These are phyloP conservation scores for Mythimna loreyi DNA, from an alignment of 2,888 invertebrate genomes.

Conservation along the genomic window DNA sequence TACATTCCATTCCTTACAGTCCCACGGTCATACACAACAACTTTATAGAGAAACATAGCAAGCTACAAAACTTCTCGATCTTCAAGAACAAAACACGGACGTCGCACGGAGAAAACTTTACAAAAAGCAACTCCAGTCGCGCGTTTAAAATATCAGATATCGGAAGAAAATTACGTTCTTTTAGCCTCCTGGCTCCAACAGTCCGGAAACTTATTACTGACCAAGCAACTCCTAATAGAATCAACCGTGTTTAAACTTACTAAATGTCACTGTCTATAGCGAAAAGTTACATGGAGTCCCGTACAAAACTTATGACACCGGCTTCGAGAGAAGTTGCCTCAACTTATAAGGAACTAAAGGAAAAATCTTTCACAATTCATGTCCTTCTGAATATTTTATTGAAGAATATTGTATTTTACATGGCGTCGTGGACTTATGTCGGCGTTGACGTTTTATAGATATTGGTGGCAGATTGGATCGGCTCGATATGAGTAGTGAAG, in stretches of 20 bases:
- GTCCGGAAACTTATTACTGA: conserved; percentile 59
- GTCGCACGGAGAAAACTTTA: conserved; percentile 44
- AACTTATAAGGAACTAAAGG: conserved; percentile 55
- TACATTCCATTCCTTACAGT: neutral
- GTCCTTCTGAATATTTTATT: conserved; percentile 61
- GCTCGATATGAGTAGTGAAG: conserved; percentile 18
- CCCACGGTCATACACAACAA: conserved; percentile 3
- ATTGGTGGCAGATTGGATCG: conserved; percentile 47
- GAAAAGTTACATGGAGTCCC: conserved; percentile 67
- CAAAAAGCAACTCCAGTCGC: conserved; percentile 37
- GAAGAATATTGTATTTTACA: conserved; percentile 53
- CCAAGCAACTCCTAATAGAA: conserved; percentile 69
- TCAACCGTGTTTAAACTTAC: conserved; percentile 71
- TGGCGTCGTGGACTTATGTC: conserved; percentile 36
- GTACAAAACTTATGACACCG: conserved; percentile 77
- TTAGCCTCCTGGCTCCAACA: conserved; percentile 33
- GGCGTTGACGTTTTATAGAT: conserved; percentile 53
- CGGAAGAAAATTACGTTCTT: conserved; percentile 55
- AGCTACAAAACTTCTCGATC: conserved; percentile 24
- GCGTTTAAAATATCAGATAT: conserved; percentile 60
- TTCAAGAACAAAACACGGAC: conserved; percentile 45
- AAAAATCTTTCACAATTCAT: conserved; percentile 56
- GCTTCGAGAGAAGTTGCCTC: conserved; percentile 44
- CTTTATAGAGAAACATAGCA: conserved; percentile 18
- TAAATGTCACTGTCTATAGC: conserved; percentile 74